phyloP scores from a whole-genome alignment of 2,797 vertebrate genomes.

The Gallirallus australis region DNA sequence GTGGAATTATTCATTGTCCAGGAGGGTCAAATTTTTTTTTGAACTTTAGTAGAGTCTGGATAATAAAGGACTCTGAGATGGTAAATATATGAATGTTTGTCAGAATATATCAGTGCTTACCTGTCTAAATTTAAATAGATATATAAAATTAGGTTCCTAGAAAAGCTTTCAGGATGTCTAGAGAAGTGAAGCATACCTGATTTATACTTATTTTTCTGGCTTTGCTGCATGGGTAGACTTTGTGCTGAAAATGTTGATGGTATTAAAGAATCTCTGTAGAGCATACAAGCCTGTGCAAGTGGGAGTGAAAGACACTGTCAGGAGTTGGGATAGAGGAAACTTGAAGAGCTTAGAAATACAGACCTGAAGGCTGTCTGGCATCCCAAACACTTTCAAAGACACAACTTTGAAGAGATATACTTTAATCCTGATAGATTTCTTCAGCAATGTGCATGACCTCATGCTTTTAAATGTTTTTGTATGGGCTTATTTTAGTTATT shows the following conservation, averaged over 20 bases:
- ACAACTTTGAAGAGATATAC: background rate
- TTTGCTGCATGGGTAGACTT: background rate
- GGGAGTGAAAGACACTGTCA: background rate
- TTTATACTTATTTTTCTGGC: background rate
- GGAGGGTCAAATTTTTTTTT: background rate
- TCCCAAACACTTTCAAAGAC: background rate
- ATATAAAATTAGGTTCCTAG: background rate
- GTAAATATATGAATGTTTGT: background rate
- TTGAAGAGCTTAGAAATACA: background rate
- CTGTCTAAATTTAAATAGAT: background rate
- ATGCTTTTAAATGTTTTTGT: background rate
- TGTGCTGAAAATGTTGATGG: background rate
- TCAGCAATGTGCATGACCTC: background rate
- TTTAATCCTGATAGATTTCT: slow-evolving; percentile 11
- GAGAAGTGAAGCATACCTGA: background rate
- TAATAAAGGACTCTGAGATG: background rate
- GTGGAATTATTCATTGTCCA: background rate
- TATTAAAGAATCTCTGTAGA: background rate
- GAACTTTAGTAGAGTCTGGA: background rate
- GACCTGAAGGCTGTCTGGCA: background rate
- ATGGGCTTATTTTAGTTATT: background rate
- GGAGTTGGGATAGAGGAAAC: background rate
- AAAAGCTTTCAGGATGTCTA: background rate
- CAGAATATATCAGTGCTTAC: background rate
- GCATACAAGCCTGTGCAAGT: background rate